Conservation (phyloP, 2,888 invertebrate genomes). For the Eudemis profundana region DNA sequence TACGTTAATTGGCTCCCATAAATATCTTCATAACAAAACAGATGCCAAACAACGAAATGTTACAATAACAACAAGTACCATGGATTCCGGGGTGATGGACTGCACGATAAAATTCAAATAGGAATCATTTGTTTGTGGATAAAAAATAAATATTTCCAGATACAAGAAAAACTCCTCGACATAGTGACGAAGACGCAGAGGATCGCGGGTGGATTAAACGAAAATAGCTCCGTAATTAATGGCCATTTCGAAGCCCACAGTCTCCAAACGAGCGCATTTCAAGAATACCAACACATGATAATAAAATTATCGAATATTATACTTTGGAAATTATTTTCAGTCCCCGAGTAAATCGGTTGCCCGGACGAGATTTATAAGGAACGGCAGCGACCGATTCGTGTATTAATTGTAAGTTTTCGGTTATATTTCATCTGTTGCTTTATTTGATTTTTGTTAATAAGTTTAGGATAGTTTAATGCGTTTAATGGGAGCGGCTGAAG, state of each 20-base stretch:
- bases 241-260: conserved; percentile 72
- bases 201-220: conserved; percentile 77
- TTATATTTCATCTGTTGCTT: conserved; percentile 20
- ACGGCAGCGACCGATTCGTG: conserved; percentile 19
- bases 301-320: conserved; percentile 54
- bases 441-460: not conserved
- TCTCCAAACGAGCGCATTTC: conserved; percentile 69
- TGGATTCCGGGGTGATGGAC: conserved; percentile 48
- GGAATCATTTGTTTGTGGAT: conserved; percentile 42
- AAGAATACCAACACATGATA: conserved; percentile 62
- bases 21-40: conserved; percentile 48
- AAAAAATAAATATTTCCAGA: conserved; percentile 48
- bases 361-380: conserved; percentile 31
- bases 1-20: conserved; percentile 45
- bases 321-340: conserved; percentile 46
- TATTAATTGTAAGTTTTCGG: conserved; percentile 24
- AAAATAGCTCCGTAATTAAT: conserved; percentile 81
- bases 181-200: conserved; percentile 69
- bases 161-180: conserved; percentile 50
- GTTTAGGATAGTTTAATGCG: not conserved
- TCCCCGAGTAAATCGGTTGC: conserved; percentile 32
- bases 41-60: conserved; percentile 49
- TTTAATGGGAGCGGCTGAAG: not conserved
- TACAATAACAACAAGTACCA: conserved; percentile 48
- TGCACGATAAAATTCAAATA: conserved; percentile 47